These are phyloP conservation scores for Drosophila koepferae DNA, from an alignment of 2,888 invertebrate genomes.

Conservation along the genomic window DNA sequence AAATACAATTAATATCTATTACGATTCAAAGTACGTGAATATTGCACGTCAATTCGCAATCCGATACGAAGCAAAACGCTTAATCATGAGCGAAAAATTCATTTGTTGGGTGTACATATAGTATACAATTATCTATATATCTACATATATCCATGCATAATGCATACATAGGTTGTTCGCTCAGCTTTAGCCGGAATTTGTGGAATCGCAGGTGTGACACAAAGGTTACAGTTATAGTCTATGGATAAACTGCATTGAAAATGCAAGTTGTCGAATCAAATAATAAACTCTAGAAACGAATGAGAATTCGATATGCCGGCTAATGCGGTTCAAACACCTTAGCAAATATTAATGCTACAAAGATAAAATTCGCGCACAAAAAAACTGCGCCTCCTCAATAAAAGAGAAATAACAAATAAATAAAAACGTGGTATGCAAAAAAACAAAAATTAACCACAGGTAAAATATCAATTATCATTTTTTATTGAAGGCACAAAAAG, in stretches of 20 bases:
- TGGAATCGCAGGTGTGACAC: constrained; percentile 14
- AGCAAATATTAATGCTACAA: constrained; percentile 44
- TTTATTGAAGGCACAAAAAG: constrained; percentile 61
- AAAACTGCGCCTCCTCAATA: constrained; percentile 22
- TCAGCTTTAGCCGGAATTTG: constrained; percentile 58
- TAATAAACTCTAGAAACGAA: constrained; percentile 14
- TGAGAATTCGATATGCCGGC: constrained; percentile 15
- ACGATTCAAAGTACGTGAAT: constrained; percentile 45
- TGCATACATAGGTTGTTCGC: constrained; percentile 61
- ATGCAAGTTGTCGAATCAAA: constrained; percentile 30
- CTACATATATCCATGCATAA: constrained; percentile 23
- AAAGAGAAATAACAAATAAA: constrained; percentile 2
- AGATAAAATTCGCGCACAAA: constrained; percentile 40
- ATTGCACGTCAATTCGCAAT: constrained; percentile 39
- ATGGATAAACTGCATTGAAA: constrained; percentile 39
- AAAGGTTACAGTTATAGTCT: constrained; percentile 40
- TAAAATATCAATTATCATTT: constrained; percentile 70
- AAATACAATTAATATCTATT: constrained; percentile 46
- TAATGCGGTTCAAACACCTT: constrained; percentile 69
- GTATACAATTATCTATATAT: neutral
- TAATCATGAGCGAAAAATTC: constrained; percentile 37
- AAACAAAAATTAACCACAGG: constrained; percentile 36
- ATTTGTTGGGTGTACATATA: constrained; percentile 38
- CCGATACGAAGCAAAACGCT: constrained; percentile 30
- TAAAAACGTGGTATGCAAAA: constrained; percentile 28